Evolutionary conservation across 2,797 vertebrate species (phyloP), one percentile per base, ranked within the genome.

Genomic region (Loriculus beryllinus): DNA sequence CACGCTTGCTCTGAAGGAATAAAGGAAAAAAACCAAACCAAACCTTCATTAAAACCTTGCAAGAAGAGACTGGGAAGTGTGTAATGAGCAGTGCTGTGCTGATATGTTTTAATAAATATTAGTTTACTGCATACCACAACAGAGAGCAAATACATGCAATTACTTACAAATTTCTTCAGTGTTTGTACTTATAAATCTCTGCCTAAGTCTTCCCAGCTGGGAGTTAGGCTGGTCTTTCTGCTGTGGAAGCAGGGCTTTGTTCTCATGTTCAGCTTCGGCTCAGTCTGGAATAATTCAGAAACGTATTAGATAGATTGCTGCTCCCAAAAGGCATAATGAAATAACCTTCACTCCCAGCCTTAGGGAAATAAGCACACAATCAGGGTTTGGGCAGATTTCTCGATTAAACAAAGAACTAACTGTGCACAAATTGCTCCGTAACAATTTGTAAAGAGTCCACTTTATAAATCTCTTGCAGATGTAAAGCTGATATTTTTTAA

Each of bases 201-300:
- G 97, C 97, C 98, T 98, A 98, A 98, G 98, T 98, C 98, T 98
- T 97, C 97, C 97, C 98, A 97, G 97, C 98, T 98, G 98, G 98
- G 98, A 98, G 96, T 98, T 97, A 91, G 82, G 94, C 94, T 97
- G 87, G 97, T 95, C 97, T 96, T 97, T 97, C 90, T 97, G 96
- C 96, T 88, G 94, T 96, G 97, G 97, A 98, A 98, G 88, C 81
- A 96, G 86, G 96, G 97, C 98, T 99, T 99, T 98, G 98, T 99
- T 98, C 98, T 98, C 97, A 48, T 97, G 97, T 97, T 98, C 97
- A 98, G 98, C 96, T 94, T 98, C 86, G 62, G 98, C 98, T 97
- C 97, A 95, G 98, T 98, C 98, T 98, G 98, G 98, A 98, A 98
- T 98, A 99, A 98, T 98, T 98, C 98, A 98, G 98, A 98, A 98